A percentile compares a stretch with the other conserved stretches of the same genome.
Conservation (phyloP, 2,797 vertebrate species). For the Siniperca scherzeri region DNA sequence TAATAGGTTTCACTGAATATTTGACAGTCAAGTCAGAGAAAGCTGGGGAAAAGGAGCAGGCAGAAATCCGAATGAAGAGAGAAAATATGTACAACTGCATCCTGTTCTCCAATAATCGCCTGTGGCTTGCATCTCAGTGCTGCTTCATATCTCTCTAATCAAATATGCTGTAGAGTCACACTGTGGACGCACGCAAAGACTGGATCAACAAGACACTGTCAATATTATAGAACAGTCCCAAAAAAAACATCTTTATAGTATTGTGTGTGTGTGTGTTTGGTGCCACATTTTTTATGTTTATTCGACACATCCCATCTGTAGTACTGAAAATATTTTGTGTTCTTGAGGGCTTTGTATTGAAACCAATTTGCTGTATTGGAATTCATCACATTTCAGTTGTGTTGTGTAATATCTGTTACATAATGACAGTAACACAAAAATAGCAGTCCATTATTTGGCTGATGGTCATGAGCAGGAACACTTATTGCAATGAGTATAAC, state of each 20-base stretch:
- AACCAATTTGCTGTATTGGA: slow-evolving; percentile 35
- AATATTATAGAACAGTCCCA: slow-evolving; percentile 2
- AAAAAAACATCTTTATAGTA: background rate
- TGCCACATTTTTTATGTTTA: background rate
- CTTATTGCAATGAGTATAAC: slow-evolving; percentile 17
- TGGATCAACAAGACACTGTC: slow-evolving; percentile 22
- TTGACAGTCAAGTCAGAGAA: background rate
- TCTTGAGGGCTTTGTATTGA: slow-evolving; percentile 9
- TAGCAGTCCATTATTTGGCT: slow-evolving; percentile 62
- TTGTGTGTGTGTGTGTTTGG: slow-evolving; percentile 1
- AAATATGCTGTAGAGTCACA: slow-evolving; percentile 32
- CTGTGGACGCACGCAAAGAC: background rate
- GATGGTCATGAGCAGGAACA: slow-evolving; percentile 44
- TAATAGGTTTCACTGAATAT: background rate
- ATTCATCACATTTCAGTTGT: slow-evolving; percentile 37
- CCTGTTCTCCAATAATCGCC: slow-evolving; percentile 19
- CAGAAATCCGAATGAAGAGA: background rate
- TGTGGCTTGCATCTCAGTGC: background rate
- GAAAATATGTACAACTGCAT: background rate
- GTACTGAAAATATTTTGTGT: background rate
- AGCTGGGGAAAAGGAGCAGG: background rate
- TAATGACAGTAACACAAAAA: slow-evolving; percentile 67
- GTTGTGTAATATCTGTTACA: slow-evolving; percentile 67
- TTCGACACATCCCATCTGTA: background rate
- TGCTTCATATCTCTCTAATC: slow-evolving; percentile 30